Evolutionary conservation across 2,113 vertebrate genomes (phyloP).

Genomic region (Sebastes fasciatus): DNA sequence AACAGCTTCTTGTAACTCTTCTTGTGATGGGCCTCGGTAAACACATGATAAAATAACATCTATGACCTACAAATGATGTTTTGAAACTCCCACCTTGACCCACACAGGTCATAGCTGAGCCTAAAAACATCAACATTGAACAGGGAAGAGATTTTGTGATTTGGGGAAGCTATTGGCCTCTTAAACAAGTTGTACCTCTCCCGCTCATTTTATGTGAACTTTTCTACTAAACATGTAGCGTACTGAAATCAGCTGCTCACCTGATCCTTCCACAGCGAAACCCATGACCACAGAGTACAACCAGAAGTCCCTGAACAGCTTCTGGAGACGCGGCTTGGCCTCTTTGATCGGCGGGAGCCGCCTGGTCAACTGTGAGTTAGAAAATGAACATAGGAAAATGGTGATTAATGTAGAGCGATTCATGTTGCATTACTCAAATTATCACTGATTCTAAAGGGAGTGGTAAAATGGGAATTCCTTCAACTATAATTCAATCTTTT

Average conservation of each 20-base stretch:
- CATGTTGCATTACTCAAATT: neutral
- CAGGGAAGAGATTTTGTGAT: neutral
- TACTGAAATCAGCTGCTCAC: constrained; percentile 74
- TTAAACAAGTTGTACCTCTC: neutral
- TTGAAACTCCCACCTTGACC: too few relatives aligned
- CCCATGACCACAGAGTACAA: constrained; percentile 98
- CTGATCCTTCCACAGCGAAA: constrained; percentile 96
- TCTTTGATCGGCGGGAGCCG: constrained; percentile 95
- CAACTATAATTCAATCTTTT: neutral
- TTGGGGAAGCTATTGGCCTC: neutral
- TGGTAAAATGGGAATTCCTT: neutral
- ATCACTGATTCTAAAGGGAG: neutral
- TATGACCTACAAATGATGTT: too few relatives aligned
- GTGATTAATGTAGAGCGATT: neutral
- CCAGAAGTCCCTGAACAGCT: constrained; percentile 98
- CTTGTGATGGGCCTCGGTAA: too few relatives aligned
- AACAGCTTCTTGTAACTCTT: too few relatives aligned
- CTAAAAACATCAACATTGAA: neutral
- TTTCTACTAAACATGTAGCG: neutral
- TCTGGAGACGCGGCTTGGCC: constrained; percentile 94
- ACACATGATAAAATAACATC: too few relatives aligned
- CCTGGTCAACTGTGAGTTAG: constrained; percentile 87
- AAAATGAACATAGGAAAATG: constrained; percentile 10
- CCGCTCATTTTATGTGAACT: neutral
- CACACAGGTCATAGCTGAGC: neutral